Conservation (phyloP, 30 jellyfish, hydroid and myxozoan genomes). For the Pelagia noctiluca region DNA sequence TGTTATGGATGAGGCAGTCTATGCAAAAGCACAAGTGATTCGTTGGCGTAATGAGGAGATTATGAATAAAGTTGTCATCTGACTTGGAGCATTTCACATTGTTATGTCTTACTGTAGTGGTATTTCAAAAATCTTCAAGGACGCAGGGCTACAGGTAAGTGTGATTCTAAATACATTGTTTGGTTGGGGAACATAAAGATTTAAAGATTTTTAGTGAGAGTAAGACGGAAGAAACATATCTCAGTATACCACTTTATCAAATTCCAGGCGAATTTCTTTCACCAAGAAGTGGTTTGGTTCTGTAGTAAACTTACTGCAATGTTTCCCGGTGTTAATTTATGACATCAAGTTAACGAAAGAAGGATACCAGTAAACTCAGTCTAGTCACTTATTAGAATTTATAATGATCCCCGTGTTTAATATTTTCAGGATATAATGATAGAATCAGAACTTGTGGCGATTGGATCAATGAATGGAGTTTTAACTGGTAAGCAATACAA, state of each 20-base stretch:
- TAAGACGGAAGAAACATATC: too few relatives aligned
- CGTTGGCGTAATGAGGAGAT: constrained; percentile 62
- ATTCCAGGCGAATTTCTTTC: not conserved
- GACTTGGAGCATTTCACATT: constrained; percentile 86
- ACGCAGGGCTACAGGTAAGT: constrained; percentile 69
- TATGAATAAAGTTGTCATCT: constrained; percentile 19
- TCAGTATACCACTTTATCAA: not conserved
- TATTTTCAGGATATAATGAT: constrained; percentile 50
- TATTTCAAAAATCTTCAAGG: constrained; percentile 73
- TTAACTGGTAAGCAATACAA: constrained; percentile 71
- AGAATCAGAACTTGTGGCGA: constrained; percentile 66
- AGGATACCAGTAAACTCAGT: not conserved
- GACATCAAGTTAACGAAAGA: not conserved
- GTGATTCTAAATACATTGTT: too few relatives aligned
- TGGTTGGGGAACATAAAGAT: too few relatives aligned
- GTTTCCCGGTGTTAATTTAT: not conserved
- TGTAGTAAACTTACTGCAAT: not conserved
- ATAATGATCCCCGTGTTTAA: constrained; percentile 3
- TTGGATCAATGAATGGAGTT: constrained; percentile 64
- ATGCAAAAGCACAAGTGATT: constrained; percentile 74
- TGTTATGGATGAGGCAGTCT: constrained; percentile 74
- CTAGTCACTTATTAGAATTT: not conserved
- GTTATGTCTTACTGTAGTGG: constrained; percentile 80
- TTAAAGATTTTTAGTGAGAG: too few relatives aligned
- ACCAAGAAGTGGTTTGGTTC: not conserved